Base-by-base conservation (phyloP, 2,113 vertebrate species). In the Hyperopisus bebe region DNA sequence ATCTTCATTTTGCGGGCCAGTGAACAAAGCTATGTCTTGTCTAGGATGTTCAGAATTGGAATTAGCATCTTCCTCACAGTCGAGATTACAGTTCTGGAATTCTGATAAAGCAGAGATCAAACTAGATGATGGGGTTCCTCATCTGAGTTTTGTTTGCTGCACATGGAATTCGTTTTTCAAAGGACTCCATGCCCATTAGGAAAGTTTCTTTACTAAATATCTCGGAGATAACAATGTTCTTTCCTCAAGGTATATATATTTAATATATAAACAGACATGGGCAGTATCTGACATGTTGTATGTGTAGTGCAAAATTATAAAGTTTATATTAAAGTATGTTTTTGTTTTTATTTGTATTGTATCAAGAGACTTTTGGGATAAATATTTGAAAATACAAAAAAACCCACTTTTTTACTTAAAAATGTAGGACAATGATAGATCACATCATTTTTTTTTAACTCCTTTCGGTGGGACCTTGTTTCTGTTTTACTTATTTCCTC, bases 1-100 rank as follows among this genome's bases (percentile, higher is more conserved):
- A 84, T 84, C 82, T 84, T 84, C 21, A 84, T 84, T 84, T 84
- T 84, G 82, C 21, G 44, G 82, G 39, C 82, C 82, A 84, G 42
- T 46, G 82, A 84, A 42, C 82, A 46, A 84, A 84, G 7, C 70
- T 17, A 17, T 84, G 82, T 47, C 13, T 44, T 44, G 42, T 46
- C 82, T 21, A 24, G 82, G 19, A 84, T 47, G 44, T 46, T 47
- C 42, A 84, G 8, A 84, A 46, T n/a, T 24, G 39, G 42, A 84
- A 47, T 84, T 44, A 84, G 82, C 15, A n/a, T 84, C 39, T 21
- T 84, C 19, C 82, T 10, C 10, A 10, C 10, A 84, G 82, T 47
- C 24, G 9, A 47, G 82, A 84, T 84, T 84, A 84, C 8, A n/a
- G 21, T 84, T 46, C 39, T 47, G 82, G 44, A 84, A 47, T 47